Conservation (phyloP, 2,113 vertebrate species). For the Parus major region DNA sequence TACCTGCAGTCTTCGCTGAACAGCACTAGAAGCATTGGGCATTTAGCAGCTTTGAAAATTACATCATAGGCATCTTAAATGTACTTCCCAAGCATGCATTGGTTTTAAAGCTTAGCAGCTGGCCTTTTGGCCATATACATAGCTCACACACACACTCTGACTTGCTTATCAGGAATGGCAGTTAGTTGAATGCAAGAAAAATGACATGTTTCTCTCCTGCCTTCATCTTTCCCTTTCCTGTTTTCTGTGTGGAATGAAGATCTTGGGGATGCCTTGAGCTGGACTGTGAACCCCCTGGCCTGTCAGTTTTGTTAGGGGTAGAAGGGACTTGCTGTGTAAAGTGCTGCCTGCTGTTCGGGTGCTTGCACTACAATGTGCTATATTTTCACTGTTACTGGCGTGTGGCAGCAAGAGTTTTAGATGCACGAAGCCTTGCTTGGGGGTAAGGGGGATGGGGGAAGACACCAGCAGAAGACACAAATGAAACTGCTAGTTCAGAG, state of each 20-base stretch:
- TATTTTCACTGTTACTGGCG: background rate
- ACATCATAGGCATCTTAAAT: constrained; percentile 15
- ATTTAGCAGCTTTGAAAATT: constrained; percentile 43
- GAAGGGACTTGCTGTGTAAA: background rate
- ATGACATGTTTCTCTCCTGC: background rate
- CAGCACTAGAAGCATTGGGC: background rate
- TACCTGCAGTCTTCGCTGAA: background rate
- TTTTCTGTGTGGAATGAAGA: background rate
- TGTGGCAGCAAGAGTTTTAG: background rate
- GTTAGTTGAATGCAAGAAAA: background rate
- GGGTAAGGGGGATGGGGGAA: background rate
- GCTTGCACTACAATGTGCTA: background rate
- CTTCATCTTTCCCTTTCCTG: background rate
- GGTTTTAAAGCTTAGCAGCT: constrained; percentile 8
- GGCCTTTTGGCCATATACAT: background rate
- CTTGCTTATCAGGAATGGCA: background rate
- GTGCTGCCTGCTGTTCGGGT: background rate
- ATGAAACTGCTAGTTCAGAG: background rate
- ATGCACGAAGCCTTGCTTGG: background rate
- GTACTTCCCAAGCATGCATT: background rate
- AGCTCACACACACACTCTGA: background rate
- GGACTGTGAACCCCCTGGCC: background rate
- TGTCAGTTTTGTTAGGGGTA: background rate
- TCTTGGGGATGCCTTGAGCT: background rate
- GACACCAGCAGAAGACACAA: background rate